phyloP scores from a whole-genome alignment of 1,140 invertebrate genomes.

The Mamestra configurata region DNA sequence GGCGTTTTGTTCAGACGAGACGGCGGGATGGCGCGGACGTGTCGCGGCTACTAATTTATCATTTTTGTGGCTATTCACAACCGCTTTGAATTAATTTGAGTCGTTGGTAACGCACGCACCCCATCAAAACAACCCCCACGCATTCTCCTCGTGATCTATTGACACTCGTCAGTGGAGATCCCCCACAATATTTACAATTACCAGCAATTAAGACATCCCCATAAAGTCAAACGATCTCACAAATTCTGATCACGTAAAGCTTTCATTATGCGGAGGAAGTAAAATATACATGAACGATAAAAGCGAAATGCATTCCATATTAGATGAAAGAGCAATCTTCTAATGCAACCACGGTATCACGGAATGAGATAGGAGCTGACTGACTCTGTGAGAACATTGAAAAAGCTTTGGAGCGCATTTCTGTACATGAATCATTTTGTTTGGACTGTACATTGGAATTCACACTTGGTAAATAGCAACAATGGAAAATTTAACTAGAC shows the following conservation, averaged over 20 bases:
- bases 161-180: constrained; percentile 55
- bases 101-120: constrained; percentile 37
- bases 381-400: constrained; percentile 19
- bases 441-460: constrained; percentile 11
- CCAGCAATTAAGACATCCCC: constrained; percentile 17
- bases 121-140: constrained; percentile 2
- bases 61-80: constrained; percentile 64
- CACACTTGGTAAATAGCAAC: constrained; percentile 52
- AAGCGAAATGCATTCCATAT: constrained; percentile 41
- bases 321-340: constrained; percentile 48
- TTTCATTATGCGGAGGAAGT: constrained; percentile 38
- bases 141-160: constrained; percentile 56
- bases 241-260: constrained; percentile 42
- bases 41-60: constrained; percentile 73
- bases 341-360: constrained; percentile 36
- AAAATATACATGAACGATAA: constrained; percentile 42
- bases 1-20: constrained; percentile 71
- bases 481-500: constrained; percentile 38
- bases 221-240: constrained; percentile 12
- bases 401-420: not conserved
- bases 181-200: constrained; percentile 32
- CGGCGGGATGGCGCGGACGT: constrained; percentile 64
- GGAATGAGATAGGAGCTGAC: constrained; percentile 29
- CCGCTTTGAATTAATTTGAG: constrained; percentile 55
- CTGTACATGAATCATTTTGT: constrained; percentile 37